These are phyloP conservation scores for Ormia ochracea DNA, from an alignment of 2,888 invertebrate genomes.

Conservation along the genomic window DNA sequence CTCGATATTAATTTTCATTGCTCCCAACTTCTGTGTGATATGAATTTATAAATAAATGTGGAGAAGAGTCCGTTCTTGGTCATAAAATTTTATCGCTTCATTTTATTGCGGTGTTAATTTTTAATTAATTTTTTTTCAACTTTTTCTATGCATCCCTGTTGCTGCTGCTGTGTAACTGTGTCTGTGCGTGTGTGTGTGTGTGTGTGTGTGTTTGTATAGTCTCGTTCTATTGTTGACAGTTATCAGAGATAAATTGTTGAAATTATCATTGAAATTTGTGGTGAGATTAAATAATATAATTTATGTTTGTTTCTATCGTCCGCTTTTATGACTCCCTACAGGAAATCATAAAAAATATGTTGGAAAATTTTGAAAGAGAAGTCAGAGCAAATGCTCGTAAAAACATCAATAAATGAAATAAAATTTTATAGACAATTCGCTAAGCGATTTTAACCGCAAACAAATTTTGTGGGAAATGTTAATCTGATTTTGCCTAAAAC, in stretches of 20 bases:
- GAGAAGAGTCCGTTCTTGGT: background rate
- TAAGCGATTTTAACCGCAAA: background rate
- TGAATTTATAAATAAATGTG: slow-evolving; percentile 20
- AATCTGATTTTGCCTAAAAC: no score
- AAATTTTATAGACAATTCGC: background rate
- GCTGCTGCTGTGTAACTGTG: background rate
- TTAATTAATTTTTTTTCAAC: slow-evolving; percentile 41
- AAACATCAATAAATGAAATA: slow-evolving; percentile 24
- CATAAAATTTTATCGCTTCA: slow-evolving; percentile 48
- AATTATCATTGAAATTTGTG: slow-evolving; percentile 44
- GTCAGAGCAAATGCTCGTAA: background rate
- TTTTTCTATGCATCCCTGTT: background rate
- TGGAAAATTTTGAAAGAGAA: background rate
- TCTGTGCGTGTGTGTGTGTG: no score
- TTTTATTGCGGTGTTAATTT: slow-evolving; percentile 55
- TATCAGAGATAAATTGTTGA: slow-evolving; percentile 33
- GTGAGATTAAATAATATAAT: slow-evolving; percentile 24
- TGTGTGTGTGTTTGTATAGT: background rate
- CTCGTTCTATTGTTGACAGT: slow-evolving; percentile 9
- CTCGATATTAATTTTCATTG: background rate
- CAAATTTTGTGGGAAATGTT: background rate
- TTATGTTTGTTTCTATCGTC: background rate
- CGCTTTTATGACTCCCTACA: slow-evolving; percentile 16
- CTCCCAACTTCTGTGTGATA: slow-evolving; percentile 11
- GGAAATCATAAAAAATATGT: background rate